Evolutionary conservation across 2,797 vertebrate species (phyloP).

Genomic region (Enteromius mattozi): DNA sequence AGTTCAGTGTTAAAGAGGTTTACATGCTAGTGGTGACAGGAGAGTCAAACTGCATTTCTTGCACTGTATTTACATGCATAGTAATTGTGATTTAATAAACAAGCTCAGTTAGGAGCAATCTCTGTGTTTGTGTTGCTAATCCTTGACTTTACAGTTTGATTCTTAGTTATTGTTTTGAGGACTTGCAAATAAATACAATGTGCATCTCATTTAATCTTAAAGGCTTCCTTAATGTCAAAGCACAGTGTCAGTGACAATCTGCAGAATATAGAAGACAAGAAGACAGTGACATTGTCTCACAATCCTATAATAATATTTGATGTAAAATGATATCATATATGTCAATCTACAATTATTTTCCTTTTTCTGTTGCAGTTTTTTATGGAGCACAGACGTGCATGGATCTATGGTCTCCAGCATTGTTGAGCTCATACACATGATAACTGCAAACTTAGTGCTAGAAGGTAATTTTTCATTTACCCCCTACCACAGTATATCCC

Average conservation of each 20-base stretch:
- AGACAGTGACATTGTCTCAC: neutral
- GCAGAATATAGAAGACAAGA: neutral
- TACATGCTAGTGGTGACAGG: slow-evolving; percentile 12
- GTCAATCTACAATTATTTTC: neutral
- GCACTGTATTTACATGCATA: neutral
- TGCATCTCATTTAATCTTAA: neutral
- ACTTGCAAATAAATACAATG: neutral
- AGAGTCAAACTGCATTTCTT: neutral
- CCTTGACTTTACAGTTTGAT: neutral
- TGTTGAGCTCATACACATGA: slow-evolving; percentile 51
- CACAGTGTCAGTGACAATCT: neutral
- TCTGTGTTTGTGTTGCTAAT: slow-evolving; percentile 7
- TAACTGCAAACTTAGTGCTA: slow-evolving; percentile 45
- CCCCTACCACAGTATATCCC: neutral
- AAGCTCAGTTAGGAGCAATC: neutral
- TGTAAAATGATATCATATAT: neutral
- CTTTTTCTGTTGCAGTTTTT: neutral
- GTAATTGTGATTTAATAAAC: neutral
- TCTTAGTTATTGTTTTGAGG: neutral
- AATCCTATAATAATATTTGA: neutral
- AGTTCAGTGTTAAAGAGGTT: slow-evolving; percentile 27
- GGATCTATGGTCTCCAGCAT: slow-evolving; percentile 40
- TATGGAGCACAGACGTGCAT: slow-evolving; percentile 23
- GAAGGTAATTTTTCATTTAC: slow-evolving; percentile 49
- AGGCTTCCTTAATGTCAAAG: neutral